Conservation (phyloP, 2,797 vertebrate species). For the Nannoperca australis region DNA sequence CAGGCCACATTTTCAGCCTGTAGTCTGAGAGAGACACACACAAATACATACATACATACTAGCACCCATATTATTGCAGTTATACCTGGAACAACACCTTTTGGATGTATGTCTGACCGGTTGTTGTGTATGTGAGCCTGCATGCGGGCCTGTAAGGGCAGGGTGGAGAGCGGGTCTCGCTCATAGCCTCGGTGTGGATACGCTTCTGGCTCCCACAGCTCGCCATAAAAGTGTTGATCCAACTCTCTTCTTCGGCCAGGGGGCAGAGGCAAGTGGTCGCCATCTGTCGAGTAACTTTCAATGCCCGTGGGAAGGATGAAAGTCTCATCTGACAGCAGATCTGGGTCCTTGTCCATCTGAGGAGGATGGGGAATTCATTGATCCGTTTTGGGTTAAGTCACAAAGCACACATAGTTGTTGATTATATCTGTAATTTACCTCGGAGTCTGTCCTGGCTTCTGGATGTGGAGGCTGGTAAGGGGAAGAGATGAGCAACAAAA, state of each 20-base stretch:
- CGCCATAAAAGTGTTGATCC: conserved; percentile 81
- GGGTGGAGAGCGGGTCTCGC: conserved; percentile 51
- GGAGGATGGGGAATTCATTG: not conserved
- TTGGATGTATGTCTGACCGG: conserved; percentile 79
- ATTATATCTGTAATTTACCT: conserved; percentile 36
- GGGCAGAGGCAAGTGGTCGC: conserved; percentile 87
- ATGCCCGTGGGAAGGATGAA: conserved; percentile 83
- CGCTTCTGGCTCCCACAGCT: conserved; percentile 61
- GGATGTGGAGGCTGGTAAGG: conserved; percentile 17
- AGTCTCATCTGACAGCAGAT: conserved; percentile 76
- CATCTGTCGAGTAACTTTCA: conserved; percentile 83
- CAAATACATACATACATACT: not conserved
- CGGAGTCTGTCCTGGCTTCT: not conserved
- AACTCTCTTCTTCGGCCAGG: conserved; percentile 78
- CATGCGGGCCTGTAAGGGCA: conserved; percentile 80
- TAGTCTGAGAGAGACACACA: conserved; percentile 62
- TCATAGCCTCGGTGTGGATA: conserved; percentile 41
- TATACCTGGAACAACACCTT: not conserved
- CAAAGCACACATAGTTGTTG: not conserved
- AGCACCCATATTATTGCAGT: not conserved
- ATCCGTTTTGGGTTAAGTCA: not conserved
- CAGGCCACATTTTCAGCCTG: conserved; percentile 68
- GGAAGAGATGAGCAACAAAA: conserved; percentile 1
- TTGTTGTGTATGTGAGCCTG: conserved; percentile 85
- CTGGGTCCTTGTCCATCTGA: conserved; percentile 46